A percentile compares a stretch with the other conserved stretches of the same genome.
Conservation (phyloP, 2,888 invertebrate genomes). For the Drosophila crucigera region DNA sequence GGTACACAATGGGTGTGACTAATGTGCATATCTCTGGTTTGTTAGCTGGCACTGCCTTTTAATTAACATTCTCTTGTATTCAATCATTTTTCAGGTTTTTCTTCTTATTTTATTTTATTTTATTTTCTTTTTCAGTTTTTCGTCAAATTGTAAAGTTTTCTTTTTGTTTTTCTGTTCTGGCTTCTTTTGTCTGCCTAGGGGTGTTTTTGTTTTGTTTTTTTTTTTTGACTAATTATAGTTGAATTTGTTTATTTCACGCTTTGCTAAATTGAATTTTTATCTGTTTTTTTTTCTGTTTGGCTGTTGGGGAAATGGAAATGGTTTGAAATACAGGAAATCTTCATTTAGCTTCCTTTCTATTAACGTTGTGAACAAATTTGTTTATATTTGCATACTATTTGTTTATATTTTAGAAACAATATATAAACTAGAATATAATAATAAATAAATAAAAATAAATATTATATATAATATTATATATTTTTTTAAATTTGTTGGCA, state of each 20-base stretch:
- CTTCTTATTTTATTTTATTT: neutral
- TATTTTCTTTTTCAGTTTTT: neutral
- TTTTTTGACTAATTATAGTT: slow-evolving; percentile 46
- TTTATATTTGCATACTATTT: neutral
- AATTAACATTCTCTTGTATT: neutral
- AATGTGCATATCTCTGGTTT: slow-evolving; percentile 2
- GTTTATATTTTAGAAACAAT: neutral
- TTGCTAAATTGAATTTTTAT: slow-evolving; percentile 49
- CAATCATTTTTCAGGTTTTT: neutral
- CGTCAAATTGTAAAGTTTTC: neutral
- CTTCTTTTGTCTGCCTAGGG: neutral
- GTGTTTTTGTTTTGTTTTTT: neutral
- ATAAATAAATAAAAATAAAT: neutral
- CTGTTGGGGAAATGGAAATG: no score
- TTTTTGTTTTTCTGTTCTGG: slow-evolving; percentile 1
- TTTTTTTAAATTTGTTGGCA: no score
- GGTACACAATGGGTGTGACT: neutral
- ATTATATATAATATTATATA: no score
- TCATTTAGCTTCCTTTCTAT: neutral
- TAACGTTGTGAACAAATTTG: neutral
- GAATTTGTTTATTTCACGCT: slow-evolving; percentile 52
- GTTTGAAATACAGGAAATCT: neutral
- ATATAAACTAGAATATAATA: neutral
- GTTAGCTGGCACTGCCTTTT: neutral
- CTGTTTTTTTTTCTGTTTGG: slow-evolving; percentile 13